Percentiles rank a stretch among this genome's conserved stretches.
Conservation (phyloP, 92 coral and sea anemone genomes). For the Bergia sp. region DNA sequence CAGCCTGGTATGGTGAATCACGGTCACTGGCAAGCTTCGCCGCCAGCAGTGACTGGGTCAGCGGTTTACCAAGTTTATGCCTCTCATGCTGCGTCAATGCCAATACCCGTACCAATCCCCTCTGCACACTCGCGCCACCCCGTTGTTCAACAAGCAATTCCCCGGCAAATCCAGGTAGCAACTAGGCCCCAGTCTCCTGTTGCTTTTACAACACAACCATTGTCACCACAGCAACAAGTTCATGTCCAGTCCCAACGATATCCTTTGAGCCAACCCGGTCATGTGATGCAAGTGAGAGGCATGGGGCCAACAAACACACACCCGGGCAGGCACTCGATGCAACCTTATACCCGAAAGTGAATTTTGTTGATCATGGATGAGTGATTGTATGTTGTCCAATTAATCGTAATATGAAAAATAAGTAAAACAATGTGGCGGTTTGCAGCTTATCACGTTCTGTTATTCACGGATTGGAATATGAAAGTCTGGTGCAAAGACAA, state of each 20-base stretch:
- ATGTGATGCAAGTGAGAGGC: conserved; percentile 40
- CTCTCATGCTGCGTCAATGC: conserved; percentile 97
- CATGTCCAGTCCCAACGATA: conserved; percentile 36
- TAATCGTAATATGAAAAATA: too few species aligned
- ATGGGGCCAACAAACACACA: conserved; percentile 32
- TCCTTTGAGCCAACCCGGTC: conserved; percentile 23
- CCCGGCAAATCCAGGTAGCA: conserved; percentile 70
- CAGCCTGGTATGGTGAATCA: conserved; percentile 44
- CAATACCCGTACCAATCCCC: conserved; percentile 95
- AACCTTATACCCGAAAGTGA: conserved; percentile 32
- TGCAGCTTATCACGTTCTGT: too few species aligned
- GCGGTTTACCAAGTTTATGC: conserved; percentile 82
- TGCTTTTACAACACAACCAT: conserved; percentile 56
- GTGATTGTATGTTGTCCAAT: not conserved
- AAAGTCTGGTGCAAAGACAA: too few species aligned
- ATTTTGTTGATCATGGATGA: not conserved
- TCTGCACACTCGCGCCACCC: conserved; percentile 79
- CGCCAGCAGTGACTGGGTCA: conserved; percentile 64
- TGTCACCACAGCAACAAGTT: conserved; percentile 31
- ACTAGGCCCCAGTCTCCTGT: conserved; percentile 68
- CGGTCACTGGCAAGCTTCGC: conserved; percentile 80
- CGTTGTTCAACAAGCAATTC: conserved; percentile 71
- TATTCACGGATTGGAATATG: too few species aligned
- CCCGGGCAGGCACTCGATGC: conserved; percentile 41
- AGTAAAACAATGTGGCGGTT: too few species aligned